phyloP scores from a whole-genome alignment of 2,113 vertebrate species.

The Epinephelus cyanopodus region DNA sequence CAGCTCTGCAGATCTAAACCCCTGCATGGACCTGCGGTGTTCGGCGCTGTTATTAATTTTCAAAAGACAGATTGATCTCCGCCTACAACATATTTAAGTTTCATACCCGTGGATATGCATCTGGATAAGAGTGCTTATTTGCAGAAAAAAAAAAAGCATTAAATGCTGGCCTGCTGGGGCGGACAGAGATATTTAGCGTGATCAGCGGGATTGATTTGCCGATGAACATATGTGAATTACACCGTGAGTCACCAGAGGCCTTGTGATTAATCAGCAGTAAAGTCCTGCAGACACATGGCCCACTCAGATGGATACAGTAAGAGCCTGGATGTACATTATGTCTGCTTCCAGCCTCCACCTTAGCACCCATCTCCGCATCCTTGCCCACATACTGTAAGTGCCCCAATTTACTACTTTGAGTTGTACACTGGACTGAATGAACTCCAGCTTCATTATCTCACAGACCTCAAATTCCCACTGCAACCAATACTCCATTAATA shows the following conservation, averaged over 20 bases:
- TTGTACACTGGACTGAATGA: not conserved
- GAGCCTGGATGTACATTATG: not conserved
- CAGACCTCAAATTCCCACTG: not conserved
- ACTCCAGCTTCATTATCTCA: constrained; percentile 15
- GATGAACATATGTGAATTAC: constrained; percentile 59
- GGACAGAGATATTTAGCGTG: constrained; percentile 1
- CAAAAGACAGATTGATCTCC: constrained; percentile 35
- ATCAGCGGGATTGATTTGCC: constrained; percentile 46
- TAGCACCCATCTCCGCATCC: not conserved
- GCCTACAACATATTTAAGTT: constrained; percentile 6
- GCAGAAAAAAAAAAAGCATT: constrained; percentile 30
- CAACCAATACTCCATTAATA: constrained; percentile 19
- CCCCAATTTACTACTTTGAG: constrained; percentile 18
- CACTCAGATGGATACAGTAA: constrained; percentile 7
- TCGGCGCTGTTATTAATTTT: not conserved
- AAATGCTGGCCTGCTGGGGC: constrained; percentile 13
- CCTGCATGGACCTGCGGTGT: not conserved
- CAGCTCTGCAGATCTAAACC: not conserved
- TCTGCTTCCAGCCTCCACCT: not conserved
- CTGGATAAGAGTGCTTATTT: constrained; percentile 24
- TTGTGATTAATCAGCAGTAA: constrained; percentile 57
- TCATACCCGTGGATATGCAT: constrained; percentile 13
- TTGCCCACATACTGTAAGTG: constrained; percentile 8
- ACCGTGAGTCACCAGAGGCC: constrained; percentile 35
- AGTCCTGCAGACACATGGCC: constrained; percentile 35